Evolutionary conservation across 2,797 vertebrate genomes (phyloP).

Genomic region (Aldrovandia affinis): DNA sequence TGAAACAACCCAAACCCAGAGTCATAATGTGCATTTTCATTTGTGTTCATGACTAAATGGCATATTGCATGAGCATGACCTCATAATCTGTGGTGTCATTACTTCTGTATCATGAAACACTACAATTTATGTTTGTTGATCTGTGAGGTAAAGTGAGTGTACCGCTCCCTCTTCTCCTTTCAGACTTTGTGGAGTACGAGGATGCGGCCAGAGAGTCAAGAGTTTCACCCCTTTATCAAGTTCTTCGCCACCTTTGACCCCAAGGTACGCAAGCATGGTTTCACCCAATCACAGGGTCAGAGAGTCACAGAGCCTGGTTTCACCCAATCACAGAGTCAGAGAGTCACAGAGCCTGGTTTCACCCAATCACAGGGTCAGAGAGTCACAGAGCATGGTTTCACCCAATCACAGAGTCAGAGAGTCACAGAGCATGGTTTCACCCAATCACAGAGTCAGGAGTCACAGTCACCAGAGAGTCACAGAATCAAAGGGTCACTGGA

Average conservation of each 20-base stretch:
- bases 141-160: too few relatives aligned
- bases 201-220: constrained; percentile 89
- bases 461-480: background rate
- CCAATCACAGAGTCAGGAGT: background rate
- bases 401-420: background rate
- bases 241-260: constrained; percentile 89
- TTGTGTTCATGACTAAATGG: too few relatives aligned
- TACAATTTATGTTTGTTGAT: background rate
- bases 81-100: background rate
- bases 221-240: constrained; percentile 89
- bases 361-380: background rate
- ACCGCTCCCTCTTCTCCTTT: background rate
- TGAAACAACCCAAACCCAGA: background rate
- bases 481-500: background rate
- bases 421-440: background rate
- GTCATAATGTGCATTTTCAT: too few relatives aligned
- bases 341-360: background rate
- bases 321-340: background rate
- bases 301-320: background rate
- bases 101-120: too few relatives aligned
- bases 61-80: background rate
- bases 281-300: background rate
- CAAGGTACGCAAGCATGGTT: constrained; percentile 71
- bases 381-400: background rate
- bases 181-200: constrained; percentile 85